A percentile compares a stretch with the other conserved stretches of the same genome.
These are phyloP conservation scores for Tamias sibiricus DNA, from an alignment of 2,113 vertebrate species.

Conservation along the genomic window DNA sequence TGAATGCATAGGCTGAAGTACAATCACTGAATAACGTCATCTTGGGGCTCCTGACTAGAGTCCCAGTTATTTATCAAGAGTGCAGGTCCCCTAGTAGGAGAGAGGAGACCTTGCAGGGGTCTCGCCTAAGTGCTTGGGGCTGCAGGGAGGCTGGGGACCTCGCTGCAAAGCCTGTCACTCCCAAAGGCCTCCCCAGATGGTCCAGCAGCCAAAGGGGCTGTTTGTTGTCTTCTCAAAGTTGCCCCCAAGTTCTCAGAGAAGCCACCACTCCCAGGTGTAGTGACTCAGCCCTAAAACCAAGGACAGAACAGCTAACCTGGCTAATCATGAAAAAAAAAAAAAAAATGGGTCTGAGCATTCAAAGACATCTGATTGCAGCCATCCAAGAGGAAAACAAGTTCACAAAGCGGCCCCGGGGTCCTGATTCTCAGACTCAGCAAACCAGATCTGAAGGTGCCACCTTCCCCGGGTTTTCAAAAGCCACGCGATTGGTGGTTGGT, in stretches of 20 bases:
- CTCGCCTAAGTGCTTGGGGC: fast-evolving
- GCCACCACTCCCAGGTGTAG: background rate
- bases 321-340: no score
- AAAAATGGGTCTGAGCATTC: background rate
- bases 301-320: background rate
- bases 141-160: background rate
- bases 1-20: background rate
- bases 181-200: background rate
- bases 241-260: background rate
- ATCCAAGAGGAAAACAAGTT: background rate
- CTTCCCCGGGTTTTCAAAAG: constrained; percentile 30
- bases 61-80: background rate
- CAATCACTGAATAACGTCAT: no score
- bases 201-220: background rate
- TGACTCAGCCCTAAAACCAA: background rate
- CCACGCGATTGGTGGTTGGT: background rate
- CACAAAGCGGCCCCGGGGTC: background rate
- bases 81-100: no score
- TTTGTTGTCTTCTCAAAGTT: background rate
- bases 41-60: background rate
- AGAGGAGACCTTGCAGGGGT: background rate
- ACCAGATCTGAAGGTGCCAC: background rate
- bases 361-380: constrained; percentile 25
- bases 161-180: background rate
- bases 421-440: constrained; percentile 34